A percentile compares a stretch with the other conserved stretches of the same genome.
Conservation (phyloP, 2,797 vertebrate species). For the Bradypodion pumilum region DNA sequence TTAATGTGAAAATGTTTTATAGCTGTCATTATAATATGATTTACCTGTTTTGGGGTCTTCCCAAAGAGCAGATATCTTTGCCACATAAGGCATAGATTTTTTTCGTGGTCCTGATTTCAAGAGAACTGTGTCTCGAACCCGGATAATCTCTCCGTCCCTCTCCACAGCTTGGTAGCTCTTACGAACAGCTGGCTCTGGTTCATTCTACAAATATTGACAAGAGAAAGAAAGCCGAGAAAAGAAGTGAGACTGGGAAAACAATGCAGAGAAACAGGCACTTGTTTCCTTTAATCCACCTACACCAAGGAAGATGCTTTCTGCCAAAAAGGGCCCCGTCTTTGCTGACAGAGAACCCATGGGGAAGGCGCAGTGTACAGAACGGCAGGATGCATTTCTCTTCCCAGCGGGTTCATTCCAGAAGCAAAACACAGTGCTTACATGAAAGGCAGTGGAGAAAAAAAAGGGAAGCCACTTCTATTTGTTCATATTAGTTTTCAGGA, state of each 20-base stretch:
- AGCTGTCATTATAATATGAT: too few species aligned
- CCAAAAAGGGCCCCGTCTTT: not conserved
- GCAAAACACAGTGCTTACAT: constrained; percentile 4
- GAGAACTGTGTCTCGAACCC: constrained; percentile 94
- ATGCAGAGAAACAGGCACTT: not conserved
- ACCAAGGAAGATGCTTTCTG: not conserved
- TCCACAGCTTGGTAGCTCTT: constrained; percentile 95
- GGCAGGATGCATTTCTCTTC: not conserved
- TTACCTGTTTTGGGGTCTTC: constrained; percentile 96
- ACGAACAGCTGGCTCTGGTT: constrained; percentile 88
- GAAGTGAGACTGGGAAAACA: not conserved
- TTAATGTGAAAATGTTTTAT: too few species aligned
- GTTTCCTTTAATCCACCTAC: constrained; percentile 3
- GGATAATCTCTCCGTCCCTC: constrained; percentile 91
- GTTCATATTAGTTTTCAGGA: not conserved
- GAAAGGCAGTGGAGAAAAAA: not conserved
- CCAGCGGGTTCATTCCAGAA: not conserved
- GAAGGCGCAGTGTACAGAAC: accelerated
- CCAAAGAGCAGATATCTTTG: constrained; percentile 97
- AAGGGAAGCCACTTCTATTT: not conserved
- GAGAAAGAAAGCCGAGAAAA: not conserved
- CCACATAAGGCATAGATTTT: constrained; percentile 96
- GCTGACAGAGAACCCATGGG: not conserved
- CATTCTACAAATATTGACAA: constrained; percentile 78
- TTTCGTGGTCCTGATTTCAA: constrained; percentile 95